Conservation (phyloP, 2,888 invertebrate genomes). For the Metacarcinus magister region DNA sequence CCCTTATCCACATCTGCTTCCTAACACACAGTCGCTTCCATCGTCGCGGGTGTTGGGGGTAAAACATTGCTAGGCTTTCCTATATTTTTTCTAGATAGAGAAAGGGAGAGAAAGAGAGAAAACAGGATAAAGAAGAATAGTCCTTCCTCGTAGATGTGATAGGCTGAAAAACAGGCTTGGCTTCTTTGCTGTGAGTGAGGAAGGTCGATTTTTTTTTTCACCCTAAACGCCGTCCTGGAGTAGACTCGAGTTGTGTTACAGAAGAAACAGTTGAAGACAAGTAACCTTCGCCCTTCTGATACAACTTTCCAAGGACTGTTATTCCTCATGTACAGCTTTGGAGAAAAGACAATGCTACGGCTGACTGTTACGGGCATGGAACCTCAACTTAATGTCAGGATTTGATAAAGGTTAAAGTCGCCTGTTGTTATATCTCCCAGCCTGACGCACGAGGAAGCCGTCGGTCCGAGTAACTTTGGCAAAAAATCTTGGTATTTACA, state of each 20-base stretch:
- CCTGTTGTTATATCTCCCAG: not conserved
- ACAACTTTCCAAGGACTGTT: not conserved
- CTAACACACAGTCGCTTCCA: not conserved
- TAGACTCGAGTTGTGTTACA: conserved; percentile 6
- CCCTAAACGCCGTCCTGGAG: not conserved
- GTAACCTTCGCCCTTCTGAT: not conserved
- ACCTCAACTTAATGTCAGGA: not conserved
- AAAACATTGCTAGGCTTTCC: conserved; percentile 18
- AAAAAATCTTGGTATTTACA: conserved; percentile 57
- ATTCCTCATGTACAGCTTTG: not conserved
- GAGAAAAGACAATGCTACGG: not conserved
- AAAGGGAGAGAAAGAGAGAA: conserved; percentile 22
- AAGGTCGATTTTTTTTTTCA: not conserved
- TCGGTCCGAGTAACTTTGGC: conserved; percentile 17
- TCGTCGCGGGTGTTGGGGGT: conserved; percentile 17
- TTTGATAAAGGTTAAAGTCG: not conserved
- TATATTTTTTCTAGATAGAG: not conserved
- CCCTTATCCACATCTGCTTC: not conserved
- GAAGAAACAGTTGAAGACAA: not conserved
- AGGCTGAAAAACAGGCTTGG: not conserved
- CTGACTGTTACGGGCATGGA: not conserved
- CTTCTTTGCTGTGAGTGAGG: not conserved
- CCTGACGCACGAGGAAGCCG: conserved; percentile 3
- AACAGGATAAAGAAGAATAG: not conserved
- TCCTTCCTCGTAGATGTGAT: not conserved